These are phyloP conservation scores for Oxystoma pomonae DNA, from an alignment of 2,888 invertebrate genomes.

Conservation along the genomic window DNA sequence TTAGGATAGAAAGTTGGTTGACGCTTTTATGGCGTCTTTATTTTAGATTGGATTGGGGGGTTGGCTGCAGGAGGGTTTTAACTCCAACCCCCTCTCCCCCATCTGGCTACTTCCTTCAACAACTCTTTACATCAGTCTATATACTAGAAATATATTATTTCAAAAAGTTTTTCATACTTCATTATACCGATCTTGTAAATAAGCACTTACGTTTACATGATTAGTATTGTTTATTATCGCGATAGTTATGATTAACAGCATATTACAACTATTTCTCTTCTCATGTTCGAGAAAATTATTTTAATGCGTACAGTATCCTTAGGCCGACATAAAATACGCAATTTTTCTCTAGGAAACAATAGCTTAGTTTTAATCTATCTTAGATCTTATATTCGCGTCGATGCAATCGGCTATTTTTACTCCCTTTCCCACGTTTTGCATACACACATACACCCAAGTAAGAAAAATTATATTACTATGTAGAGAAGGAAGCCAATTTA, in stretches of 20 bases:
- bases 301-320: not conserved
- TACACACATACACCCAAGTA: constrained; percentile 4
- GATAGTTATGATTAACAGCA: not conserved
- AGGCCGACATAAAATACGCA: not conserved
- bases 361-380: not conserved
- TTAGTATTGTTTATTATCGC: not conserved
- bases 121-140: no score
- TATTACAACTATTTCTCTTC: not conserved
- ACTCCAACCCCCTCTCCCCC: no score
- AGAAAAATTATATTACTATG: not conserved
- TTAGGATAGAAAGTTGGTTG: no score
- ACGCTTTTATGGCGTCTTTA: no score
- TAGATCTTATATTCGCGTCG: constrained; percentile 20
- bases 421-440: constrained; percentile 24
- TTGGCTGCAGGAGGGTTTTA: no score
- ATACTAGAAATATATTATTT: no score
- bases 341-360: not conserved
- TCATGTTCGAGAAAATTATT: not conserved
- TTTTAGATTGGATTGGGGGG: no score
- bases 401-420: constrained; percentile 12
- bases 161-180: no score
- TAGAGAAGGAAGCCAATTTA: not conserved
- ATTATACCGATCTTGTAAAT: no score
- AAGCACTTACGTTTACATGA: not conserved
- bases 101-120: no score